These are phyloP conservation scores for Ectemnius lituratus DNA, from an alignment of 2,888 invertebrate species.

Conservation along the genomic window DNA sequence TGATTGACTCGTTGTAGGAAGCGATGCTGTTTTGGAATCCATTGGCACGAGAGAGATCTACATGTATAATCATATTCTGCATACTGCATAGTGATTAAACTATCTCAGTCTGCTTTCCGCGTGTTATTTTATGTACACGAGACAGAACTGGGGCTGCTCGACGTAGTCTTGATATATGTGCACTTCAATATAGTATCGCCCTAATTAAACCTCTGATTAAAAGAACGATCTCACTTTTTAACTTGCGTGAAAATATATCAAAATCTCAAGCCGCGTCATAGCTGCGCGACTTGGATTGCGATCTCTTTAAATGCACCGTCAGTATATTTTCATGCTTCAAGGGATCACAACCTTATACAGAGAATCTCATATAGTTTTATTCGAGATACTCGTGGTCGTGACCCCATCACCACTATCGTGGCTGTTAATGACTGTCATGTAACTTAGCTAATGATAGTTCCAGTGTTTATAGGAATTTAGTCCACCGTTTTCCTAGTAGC, in stretches of 20 bases:
- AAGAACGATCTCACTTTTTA: slow-evolving; percentile 43
- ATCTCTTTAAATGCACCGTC: slow-evolving; percentile 14
- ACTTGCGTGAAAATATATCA: slow-evolving; percentile 49
- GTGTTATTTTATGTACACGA: slow-evolving; percentile 24
- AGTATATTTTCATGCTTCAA: neutral
- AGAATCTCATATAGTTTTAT: slow-evolving; percentile 7
- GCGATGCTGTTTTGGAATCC: neutral
- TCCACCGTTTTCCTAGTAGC: slow-evolving; percentile 43
- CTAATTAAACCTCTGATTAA: slow-evolving; percentile 55
- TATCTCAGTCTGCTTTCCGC: slow-evolving; percentile 7
- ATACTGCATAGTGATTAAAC: slow-evolving; percentile 15
- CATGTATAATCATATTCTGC: slow-evolving; percentile 18
- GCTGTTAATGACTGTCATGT: slow-evolving; percentile 20
- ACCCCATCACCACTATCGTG: too few species aligned
- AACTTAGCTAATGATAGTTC: slow-evolving; percentile 39
- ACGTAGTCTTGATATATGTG: slow-evolving; percentile 11
- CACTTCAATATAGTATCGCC: slow-evolving; percentile 20
- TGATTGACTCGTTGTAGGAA: slow-evolving; percentile 8
- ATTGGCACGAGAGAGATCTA: neutral
- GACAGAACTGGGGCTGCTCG: slow-evolving; percentile 20
- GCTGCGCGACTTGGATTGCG: slow-evolving; percentile 23
- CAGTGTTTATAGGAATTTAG: slow-evolving; percentile 39
- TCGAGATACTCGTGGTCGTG: slow-evolving; percentile 16
- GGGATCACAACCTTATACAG: too few species aligned
- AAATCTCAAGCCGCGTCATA: slow-evolving; percentile 38